Percentiles rank a stretch among this genome's conserved stretches.
phyloP scores from a whole-genome alignment of 2,888 invertebrate genomes.

The Stramonita haemastoma region DNA sequence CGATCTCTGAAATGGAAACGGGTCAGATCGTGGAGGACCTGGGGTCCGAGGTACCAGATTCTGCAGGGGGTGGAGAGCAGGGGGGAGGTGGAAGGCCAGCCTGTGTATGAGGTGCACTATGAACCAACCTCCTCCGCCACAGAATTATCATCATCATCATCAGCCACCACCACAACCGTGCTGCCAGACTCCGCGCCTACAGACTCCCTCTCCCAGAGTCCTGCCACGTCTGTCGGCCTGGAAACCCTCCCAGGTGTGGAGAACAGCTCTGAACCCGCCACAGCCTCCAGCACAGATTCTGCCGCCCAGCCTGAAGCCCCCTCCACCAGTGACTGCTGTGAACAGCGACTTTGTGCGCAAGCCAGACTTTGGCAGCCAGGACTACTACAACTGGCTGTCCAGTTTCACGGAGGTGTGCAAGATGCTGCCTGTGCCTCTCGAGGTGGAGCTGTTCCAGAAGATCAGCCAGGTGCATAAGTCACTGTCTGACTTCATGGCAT shows the following conservation, averaged over 20 bases:
- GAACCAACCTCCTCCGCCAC: neutral
- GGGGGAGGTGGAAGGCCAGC: conserved; percentile 36
- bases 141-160: neutral
- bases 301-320: neutral
- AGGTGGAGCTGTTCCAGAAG: conserved; percentile 70
- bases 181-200: neutral
- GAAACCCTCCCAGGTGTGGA: neutral
- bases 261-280: neutral
- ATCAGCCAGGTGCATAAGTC: conserved; percentile 75
- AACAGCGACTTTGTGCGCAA: conserved; percentile 64
- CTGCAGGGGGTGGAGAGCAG: conserved; percentile 51
- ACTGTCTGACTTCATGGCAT: conserved; percentile 73
- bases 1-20: conserved; percentile 42
- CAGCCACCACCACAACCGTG: too few species aligned
- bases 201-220: neutral
- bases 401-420: conserved; percentile 72
- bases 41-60: conserved; percentile 50
- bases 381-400: conserved; percentile 75
- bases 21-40: conserved; percentile 37
- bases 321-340: neutral
- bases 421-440: conserved; percentile 69
- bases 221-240: neutral
- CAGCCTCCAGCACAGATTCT: neutral
- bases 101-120: conserved; percentile 34
- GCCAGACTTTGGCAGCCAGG: conserved; percentile 73